Percentiles rank a stretch among this genome's conserved stretches.
phyloP scores from a whole-genome alignment of 2,888 invertebrate genomes.

The Venusia cambrica region DNA sequence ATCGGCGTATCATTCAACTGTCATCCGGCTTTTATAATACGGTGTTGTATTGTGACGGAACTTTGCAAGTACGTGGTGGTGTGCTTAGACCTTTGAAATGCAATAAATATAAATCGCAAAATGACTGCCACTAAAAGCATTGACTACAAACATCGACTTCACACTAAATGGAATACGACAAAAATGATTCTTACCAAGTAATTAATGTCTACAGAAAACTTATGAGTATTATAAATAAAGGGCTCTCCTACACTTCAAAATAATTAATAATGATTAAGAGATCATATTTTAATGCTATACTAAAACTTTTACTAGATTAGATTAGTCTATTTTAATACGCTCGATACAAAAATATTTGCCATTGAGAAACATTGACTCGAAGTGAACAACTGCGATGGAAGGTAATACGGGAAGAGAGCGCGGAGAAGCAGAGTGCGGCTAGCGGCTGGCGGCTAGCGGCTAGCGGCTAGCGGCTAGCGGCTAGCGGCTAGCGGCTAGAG shows the following conservation, averaged over 20 bases:
- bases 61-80: no score
- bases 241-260: constrained; percentile 68
- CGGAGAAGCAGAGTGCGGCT: no score
- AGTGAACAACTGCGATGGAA: constrained; percentile 48
- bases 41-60: no score
- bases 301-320: constrained; percentile 70
- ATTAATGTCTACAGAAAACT: constrained; percentile 63
- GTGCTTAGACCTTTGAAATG: no score
- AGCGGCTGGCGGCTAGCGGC: no score
- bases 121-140: no score
- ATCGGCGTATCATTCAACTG: no score
- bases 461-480: no score
- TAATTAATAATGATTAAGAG: constrained; percentile 81
- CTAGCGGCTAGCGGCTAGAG: no score
- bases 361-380: constrained; percentile 56
- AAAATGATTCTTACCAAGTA: constrained; percentile 45
- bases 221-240: constrained; percentile 80
- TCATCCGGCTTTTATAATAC: no score
- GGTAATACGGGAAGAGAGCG: constrained; percentile 14
- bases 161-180: constrained; percentile 52
- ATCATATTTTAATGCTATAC: constrained; percentile 78
- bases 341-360: constrained; percentile 68
- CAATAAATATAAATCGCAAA: no score
- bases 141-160: constrained; percentile 45
- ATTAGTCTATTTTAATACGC: constrained; percentile 72